These are phyloP conservation scores for Eupithecia pulchellata DNA, from an alignment of 2,888 invertebrate genomes.

Conservation along the genomic window DNA sequence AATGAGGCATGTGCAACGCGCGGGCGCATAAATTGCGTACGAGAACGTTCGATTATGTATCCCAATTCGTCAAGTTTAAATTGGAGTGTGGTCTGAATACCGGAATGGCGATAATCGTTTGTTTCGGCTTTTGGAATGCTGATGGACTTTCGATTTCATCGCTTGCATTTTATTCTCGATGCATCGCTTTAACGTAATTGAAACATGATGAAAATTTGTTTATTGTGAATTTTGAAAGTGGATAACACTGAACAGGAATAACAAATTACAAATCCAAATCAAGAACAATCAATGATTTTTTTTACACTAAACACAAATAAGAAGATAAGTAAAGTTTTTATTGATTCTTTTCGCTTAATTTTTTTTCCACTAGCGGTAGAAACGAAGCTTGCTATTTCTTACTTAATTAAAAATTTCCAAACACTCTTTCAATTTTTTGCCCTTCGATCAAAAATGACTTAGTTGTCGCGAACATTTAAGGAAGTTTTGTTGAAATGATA, in stretches of 20 bases:
- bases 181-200: conserved; percentile 27
- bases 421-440: background rate
- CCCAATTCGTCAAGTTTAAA: conserved; percentile 48
- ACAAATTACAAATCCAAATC: too few relatives aligned
- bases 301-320: background rate
- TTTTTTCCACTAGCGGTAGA: background rate
- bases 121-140: conserved; percentile 50
- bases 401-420: background rate
- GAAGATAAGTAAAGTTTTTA: background rate
- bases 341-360: too few relatives aligned
- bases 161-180: conserved; percentile 41
- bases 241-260: background rate
- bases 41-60: conserved; percentile 32
- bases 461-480: background rate
- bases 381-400: background rate
- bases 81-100: conserved; percentile 61
- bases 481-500: background rate
- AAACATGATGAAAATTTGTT: conserved; percentile 29
- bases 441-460: background rate
- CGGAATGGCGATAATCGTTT: conserved; percentile 53
- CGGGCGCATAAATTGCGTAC: conserved; percentile 33
- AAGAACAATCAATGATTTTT: background rate
- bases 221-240: conserved; percentile 27
- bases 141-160: conserved; percentile 76
- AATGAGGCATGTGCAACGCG: conserved; percentile 38